Conservation (phyloP, 2,113 vertebrate genomes). For the Elgaria multicarinata region DNA sequence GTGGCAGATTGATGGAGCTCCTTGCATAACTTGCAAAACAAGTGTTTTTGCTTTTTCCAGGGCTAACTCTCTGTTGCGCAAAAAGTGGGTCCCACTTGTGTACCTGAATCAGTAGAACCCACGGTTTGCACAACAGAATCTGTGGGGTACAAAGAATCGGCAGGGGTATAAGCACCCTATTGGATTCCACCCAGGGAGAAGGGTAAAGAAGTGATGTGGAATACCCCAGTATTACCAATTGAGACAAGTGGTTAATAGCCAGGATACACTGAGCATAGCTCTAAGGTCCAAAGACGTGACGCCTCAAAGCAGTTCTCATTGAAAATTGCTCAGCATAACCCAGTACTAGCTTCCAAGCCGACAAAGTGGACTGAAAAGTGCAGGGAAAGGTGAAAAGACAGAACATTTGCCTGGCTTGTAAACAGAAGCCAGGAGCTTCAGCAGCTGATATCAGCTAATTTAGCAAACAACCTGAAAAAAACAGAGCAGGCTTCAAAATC, state of each 20-base stretch:
- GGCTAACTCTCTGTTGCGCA: too few species aligned
- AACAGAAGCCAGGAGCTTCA: background rate
- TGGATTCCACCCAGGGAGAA: too few species aligned
- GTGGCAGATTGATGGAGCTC: too few species aligned
- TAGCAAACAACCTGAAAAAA: background rate
- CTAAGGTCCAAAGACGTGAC: background rate
- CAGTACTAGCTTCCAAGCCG: background rate
- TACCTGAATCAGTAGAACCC: too few species aligned
- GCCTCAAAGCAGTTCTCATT: background rate
- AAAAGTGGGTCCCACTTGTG: too few species aligned
- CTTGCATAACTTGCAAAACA: too few species aligned
- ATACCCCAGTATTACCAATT: background rate
- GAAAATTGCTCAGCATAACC: background rate
- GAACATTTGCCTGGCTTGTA: background rate
- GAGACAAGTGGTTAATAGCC: background rate
- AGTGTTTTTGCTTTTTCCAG: too few species aligned
- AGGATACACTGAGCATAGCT: background rate
- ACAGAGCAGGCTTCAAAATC: background rate
- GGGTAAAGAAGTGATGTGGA: background rate
- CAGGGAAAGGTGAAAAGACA: background rate
- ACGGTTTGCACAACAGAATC: too few species aligned
- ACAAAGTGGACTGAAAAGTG: background rate
- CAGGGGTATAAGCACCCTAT: too few species aligned
- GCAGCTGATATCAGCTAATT: background rate
- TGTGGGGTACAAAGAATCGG: too few species aligned